Conservation (phyloP, 2,113 vertebrate species). For the Alaudala cheleensis region DNA sequence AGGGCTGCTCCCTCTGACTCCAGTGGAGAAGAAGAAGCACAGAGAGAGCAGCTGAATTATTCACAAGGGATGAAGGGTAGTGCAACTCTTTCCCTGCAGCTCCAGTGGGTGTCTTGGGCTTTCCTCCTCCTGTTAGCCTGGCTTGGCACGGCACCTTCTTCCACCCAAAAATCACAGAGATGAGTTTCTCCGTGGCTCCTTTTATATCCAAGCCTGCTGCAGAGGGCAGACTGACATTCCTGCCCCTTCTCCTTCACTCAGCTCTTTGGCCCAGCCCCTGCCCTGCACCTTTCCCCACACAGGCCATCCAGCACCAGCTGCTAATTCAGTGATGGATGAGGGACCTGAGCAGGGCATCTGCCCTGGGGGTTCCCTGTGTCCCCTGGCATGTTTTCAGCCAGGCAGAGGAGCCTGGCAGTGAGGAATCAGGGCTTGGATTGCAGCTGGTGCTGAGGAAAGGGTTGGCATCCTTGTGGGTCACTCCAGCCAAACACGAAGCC, state of each 20-base stretch:
- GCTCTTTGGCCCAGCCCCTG: background rate
- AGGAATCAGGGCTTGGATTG: background rate
- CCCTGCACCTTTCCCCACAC: background rate
- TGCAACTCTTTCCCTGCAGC: background rate
- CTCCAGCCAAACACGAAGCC: background rate
- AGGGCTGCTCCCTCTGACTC: background rate
- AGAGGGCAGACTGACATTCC: background rate
- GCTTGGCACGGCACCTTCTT: background rate
- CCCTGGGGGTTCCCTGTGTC: background rate
- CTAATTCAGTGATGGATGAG: fast-evolving
- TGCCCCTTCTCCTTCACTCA: background rate
- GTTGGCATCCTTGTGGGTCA: background rate
- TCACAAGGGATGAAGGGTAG: background rate
- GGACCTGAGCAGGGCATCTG: background rate
- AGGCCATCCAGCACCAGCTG: fast-evolving
- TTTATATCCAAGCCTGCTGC: background rate
- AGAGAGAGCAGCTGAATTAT: background rate
- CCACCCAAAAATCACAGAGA: background rate
- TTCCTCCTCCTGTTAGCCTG: background rate
- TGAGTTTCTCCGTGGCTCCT: background rate
- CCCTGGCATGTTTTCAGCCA: background rate
- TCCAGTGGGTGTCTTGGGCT: background rate
- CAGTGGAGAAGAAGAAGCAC: background rate
- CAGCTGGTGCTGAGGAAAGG: background rate
- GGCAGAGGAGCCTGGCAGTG: background rate